phyloP scores from a whole-genome alignment of 2,113 vertebrate species.

The Passer domesticus region DNA sequence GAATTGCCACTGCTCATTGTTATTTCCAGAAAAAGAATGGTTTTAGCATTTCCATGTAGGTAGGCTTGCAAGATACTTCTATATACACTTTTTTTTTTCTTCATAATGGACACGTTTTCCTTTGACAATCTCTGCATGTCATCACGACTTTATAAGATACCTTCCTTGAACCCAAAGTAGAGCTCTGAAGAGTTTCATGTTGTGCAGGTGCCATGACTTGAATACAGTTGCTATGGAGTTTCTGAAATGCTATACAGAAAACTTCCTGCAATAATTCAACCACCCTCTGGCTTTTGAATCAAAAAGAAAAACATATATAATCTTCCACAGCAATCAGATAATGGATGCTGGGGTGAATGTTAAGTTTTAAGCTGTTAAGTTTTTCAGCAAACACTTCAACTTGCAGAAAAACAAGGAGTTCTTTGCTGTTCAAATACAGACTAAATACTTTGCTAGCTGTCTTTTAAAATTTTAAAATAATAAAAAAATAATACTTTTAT shows the following conservation, averaged over 20 bases:
- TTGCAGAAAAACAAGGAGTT: background rate
- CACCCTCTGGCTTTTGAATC: conserved; percentile 11
- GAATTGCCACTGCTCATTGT: background rate
- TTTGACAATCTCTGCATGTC: background rate
- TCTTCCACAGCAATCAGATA: conserved; percentile 1
- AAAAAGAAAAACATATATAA: background rate
- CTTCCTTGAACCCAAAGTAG: conserved; percentile 8
- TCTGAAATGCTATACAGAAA: background rate
- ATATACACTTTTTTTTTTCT: background rate
- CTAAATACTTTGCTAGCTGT: background rate
- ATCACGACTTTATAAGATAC: background rate
- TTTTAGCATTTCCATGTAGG: background rate
- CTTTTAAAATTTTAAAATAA: background rate
- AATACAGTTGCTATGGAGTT: conserved; percentile 32
- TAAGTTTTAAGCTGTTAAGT: background rate
- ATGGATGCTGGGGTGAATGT: background rate
- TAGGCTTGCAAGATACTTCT: background rate
- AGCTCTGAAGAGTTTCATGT: background rate
- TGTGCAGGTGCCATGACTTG: background rate
- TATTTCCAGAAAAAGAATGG: background rate
- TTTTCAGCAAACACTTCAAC: background rate
- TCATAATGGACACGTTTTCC: background rate
- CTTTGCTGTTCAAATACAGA: background rate
- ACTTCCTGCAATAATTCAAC: background rate
- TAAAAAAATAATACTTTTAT: background rate